Base-by-base conservation (phyloP, 2,113 vertebrate genomes). In the Hydrolagus affinis region DNA sequence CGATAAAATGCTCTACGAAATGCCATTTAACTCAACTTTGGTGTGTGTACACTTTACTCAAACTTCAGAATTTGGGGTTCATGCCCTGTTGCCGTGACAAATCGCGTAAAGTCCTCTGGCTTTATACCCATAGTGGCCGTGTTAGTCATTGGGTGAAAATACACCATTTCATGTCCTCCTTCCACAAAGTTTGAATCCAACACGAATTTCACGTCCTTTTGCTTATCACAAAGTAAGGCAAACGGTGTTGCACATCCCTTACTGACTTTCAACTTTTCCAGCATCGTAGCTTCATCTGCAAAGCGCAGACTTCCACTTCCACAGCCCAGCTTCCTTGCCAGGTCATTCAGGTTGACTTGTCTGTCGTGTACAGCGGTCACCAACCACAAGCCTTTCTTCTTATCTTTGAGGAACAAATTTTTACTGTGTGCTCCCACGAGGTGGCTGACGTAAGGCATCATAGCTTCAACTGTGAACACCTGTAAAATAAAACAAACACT, bases 401-500 rank as follows among this genome's bases (percentile, higher is more conserved):
- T 99, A 91, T 99, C 97, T 86, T 96, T 98, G 62, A 98, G 91
- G 88, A 98, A 99, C 15, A 98, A 94, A 88, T 98, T 99, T 89
- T 98, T 99, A 11, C 95, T 95, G 86, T 97, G 92, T 2, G 89
- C 94, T 17, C 96, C 96, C 71, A 89, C 92, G 86, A 97, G 83
- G 8, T 95, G 94, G 85, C 96, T 93, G 15, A 98, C 91, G 0
- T 99, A 94, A 14, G 93, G 94, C 96, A 98, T 97, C 96, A 99
- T 98, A 89, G 98, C 96, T 91, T 99, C 96, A 86, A 98, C 94
- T 0, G 96, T 98, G 89, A 98, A 96, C 73, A 97, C 96, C 97
- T 99, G 86, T 57, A 91, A 92, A 90, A 89, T 11, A 89, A 0
- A 64, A 74, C 8, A 60, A 71, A 62, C 7, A n/a, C 25, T 73